A percentile compares a stretch with the other conserved stretches of the same genome.
Evolutionary conservation across 2,113 vertebrate species (phyloP).

Genomic region (human (Homo sapiens)): DNA sequence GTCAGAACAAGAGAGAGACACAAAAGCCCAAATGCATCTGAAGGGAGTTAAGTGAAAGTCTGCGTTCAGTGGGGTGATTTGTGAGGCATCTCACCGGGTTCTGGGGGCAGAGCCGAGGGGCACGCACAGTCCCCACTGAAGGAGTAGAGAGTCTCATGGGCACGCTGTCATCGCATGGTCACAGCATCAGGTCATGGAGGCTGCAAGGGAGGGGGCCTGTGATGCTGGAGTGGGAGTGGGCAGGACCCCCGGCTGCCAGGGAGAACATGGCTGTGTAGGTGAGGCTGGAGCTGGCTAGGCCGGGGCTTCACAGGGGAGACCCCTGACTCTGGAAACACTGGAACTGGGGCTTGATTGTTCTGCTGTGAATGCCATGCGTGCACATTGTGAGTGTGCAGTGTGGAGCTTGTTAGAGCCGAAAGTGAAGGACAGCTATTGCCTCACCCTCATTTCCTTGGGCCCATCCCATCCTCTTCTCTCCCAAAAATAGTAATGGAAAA

Average conservation of each 20-base stretch:
- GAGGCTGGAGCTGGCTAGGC: neutral
- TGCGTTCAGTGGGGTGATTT: neutral
- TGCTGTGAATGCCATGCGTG: neutral
- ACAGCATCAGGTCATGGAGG: neutral
- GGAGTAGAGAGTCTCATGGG: neutral
- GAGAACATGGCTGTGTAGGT: neutral
- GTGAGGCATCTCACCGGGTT: neutral
- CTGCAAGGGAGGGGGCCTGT: neutral
- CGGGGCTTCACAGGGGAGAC: no score
- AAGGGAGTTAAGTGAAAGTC: fast-evolving
- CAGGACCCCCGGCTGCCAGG: neutral
- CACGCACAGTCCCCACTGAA: neutral
- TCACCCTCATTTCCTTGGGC: neutral
- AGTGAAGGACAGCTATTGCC: neutral
- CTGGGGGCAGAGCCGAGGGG: neutral
- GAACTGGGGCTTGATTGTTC: neutral
- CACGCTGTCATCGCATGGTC: neutral
- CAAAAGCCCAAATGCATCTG: no score
- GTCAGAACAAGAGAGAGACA: neutral
- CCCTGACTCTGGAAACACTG: no score
- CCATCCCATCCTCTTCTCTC: neutral
- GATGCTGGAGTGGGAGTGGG: neutral
- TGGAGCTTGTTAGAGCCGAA: neutral
- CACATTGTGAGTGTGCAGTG: neutral
- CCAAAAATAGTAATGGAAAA: neutral